phyloP scores from a whole-genome alignment of 2,888 invertebrate species.

The Synanthedon vespiformis region DNA sequence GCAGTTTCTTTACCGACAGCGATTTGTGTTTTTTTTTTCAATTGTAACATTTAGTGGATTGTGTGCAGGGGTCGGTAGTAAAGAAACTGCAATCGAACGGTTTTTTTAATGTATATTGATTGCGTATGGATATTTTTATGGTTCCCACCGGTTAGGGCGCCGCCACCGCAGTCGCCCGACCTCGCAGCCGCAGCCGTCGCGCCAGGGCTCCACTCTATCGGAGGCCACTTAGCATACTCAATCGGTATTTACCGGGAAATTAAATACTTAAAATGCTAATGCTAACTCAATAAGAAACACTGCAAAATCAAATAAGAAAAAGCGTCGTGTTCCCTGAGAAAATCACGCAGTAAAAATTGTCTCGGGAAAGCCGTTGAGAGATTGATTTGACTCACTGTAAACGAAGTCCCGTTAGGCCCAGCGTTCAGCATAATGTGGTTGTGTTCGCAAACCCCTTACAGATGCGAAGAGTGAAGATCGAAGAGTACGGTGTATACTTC shows the following conservation, averaged over 20 bases:
- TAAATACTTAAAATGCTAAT: constrained; percentile 64
- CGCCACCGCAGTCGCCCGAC: constrained; percentile 37
- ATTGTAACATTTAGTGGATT: background rate
- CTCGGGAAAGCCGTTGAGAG: constrained; percentile 43
- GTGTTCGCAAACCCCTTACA: constrained; percentile 69
- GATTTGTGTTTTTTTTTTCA: background rate
- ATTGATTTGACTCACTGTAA: constrained; percentile 56
- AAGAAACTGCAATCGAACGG: constrained; percentile 66
- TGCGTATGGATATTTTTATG: constrained; percentile 71
- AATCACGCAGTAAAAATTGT: constrained; percentile 1
- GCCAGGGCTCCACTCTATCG: constrained; percentile 49
- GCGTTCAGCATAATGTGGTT: constrained; percentile 69
- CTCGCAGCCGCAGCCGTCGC: constrained; percentile 46
- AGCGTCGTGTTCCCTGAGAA: constrained; percentile 33
- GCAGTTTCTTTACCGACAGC: constrained; percentile 54
- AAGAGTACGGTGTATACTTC: constrained; percentile 21
- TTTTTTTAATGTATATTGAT: constrained; percentile 63
- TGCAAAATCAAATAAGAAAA: no score
- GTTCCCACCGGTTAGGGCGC: constrained; percentile 65
- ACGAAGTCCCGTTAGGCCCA: constrained; percentile 56
- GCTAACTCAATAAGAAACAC: constrained; percentile 31
- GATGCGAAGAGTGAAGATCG: constrained; percentile 54
- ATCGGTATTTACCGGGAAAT: constrained; percentile 71
- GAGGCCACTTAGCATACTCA: constrained; percentile 64
- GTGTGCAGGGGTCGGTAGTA: constrained; percentile 6